Base-by-base conservation (phyloP, 2,888 invertebrate genomes). In the Caenorhabditis angaria region DNA sequence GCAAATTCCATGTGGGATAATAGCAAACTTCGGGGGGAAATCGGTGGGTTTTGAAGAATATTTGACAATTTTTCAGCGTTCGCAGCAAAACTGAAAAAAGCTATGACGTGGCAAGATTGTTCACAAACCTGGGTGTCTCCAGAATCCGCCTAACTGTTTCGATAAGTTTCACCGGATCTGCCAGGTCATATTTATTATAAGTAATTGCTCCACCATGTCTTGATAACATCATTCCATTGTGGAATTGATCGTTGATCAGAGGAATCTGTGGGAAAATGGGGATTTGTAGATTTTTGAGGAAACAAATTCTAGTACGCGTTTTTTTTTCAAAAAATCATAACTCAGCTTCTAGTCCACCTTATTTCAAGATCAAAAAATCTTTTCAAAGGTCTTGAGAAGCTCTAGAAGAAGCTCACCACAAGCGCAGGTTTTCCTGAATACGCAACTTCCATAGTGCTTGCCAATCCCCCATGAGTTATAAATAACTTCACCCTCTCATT, bases 131-230 rank as follows among this genome's bases (percentile, higher is more conserved):
- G 22, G 60, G 28, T 20, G 54, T 51, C 14, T 28, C 35, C n/a
- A 69, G 14, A 35, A 64, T 56, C 0, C 18, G 6, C 1, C 53
- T n/a, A 1, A 68, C 3, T 1, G 41, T 22, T 18, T 20, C 18
- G 8, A 25, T 25, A 32, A 69, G 8, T 14, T 29, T 25, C 2
- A 32, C 29, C 12, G 41, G 48, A 18, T 56, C 27, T 20, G 25
- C 64, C n/a, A 69, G 32, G 8, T 56, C 41, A 2, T 35, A 50
- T 47, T 64, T 64, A 24, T 61, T 32, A 14, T 77, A 24, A 0
- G 32, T 28, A 20, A 72, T 55, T 1, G 75, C 71, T 1, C 68
- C 64, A 35, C 69, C 69, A 20, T 73, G 70, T n/a, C 78, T 35
- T 12, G 62, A 28, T 32, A 71, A 47, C 71, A 67, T 71, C 25